Conservation (phyloP, 2,113 vertebrate genomes). For the Rhynchopsitta pachyrhyncha region DNA sequence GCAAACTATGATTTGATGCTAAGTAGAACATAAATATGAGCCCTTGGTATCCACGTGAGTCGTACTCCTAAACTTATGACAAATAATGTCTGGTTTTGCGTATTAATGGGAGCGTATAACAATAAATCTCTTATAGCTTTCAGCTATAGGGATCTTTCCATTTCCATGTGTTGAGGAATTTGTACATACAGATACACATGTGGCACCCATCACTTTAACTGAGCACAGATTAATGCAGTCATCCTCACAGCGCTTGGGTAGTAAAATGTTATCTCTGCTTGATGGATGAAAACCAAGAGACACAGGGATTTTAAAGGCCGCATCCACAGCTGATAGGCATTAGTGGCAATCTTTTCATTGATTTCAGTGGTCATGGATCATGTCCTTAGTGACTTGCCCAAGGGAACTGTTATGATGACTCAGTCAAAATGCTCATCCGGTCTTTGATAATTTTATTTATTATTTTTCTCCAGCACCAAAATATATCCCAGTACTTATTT, state of each 20-base stretch:
- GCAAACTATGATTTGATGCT: background rate
- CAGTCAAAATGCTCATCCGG: background rate
- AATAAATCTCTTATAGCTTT: background rate
- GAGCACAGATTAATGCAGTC: background rate
- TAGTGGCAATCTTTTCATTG: background rate
- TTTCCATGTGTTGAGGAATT: background rate
- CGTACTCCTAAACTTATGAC: background rate
- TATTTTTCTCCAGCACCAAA: background rate
- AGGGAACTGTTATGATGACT: background rate
- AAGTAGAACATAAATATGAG: background rate
- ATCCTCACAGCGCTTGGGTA: background rate
- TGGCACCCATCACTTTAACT: background rate
- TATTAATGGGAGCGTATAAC: background rate
- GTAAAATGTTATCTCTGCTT: background rate
- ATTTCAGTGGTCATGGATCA: background rate
- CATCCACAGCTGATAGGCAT: background rate
- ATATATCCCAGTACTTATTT: background rate
- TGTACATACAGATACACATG: rapidly evolving
- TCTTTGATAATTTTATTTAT: background rate
- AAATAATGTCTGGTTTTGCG: background rate
- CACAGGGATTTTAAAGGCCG: background rate
- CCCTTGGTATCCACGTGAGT: background rate
- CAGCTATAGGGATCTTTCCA: background rate
- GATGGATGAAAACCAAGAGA: background rate
- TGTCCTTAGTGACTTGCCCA: background rate